These are phyloP conservation scores for Ellobium chinense DNA, from an alignment of 2,888 invertebrate species.

Conservation along the genomic window DNA sequence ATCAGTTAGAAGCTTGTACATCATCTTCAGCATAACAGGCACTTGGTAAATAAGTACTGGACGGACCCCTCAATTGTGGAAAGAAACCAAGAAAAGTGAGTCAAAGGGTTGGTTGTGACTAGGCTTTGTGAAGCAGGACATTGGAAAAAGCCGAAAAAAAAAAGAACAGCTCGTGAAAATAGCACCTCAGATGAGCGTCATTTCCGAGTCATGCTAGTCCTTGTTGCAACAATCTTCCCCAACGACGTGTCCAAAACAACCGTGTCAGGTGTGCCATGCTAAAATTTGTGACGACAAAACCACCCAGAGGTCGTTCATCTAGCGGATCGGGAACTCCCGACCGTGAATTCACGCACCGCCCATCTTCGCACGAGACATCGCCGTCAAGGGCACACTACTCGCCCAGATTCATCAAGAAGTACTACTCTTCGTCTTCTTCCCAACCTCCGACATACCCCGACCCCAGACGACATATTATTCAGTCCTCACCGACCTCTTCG, in stretches of 20 bases:
- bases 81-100: too few species aligned
- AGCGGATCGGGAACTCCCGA: constrained; percentile 39
- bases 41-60: too few species aligned
- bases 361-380: not conserved
- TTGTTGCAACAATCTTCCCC: not conserved
- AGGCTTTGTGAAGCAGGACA: too few species aligned
- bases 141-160: too few species aligned
- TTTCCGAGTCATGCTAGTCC: not conserved
- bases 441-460: not conserved
- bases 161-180: not conserved
- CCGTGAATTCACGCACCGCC: constrained; percentile 18
- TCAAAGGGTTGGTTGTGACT: too few species aligned
- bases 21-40: too few species aligned
- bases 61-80: too few species aligned
- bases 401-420: not conserved
- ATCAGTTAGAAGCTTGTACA: too few species aligned
- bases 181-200: not conserved
- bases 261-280: constrained; percentile 56
- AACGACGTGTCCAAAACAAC: not conserved
- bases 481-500: not conserved
- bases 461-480: not conserved
- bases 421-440: not conserved
- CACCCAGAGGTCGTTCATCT: constrained; percentile 55
- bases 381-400: constrained; percentile 12
- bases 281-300: constrained; percentile 69